These are phyloP conservation scores for Trididemnum clinides DNA, from an alignment of 23 tunicate genomes.

Conservation along the genomic window DNA sequence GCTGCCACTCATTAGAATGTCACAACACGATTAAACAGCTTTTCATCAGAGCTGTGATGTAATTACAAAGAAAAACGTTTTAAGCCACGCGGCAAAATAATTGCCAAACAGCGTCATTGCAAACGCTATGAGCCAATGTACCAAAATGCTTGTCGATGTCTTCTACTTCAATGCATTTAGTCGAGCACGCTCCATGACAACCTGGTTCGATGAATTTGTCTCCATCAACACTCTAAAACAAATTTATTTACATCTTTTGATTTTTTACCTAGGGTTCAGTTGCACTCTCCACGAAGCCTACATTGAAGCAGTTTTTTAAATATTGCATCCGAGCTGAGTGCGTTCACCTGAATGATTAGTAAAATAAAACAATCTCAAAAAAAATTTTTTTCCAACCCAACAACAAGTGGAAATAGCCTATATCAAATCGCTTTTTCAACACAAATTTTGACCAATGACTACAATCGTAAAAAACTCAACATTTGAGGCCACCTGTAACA, in stretches of 20 bases:
- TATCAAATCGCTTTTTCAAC: no score
- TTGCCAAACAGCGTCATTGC: not conserved
- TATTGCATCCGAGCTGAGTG: no score
- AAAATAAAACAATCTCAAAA: no score
- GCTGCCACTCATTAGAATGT: not conserved
- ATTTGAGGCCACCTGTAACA: no score
- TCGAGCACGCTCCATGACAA: not conserved
- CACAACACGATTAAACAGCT: not conserved
- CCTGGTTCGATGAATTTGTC: not conserved
- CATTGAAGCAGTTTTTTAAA: no score
- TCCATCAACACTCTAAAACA: not conserved
- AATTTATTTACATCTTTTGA: not conserved
- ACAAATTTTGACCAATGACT: no score
- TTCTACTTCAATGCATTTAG: not conserved
- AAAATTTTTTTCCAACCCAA: no score
- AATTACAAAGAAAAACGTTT: not conserved
- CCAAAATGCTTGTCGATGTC: slow-evolving; percentile 17
- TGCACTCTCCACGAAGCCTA: no score
- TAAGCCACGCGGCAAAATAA: not conserved
- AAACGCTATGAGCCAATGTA: not conserved
- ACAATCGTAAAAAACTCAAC: no score
- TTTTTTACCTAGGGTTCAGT: not conserved
- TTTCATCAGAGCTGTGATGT: not conserved
- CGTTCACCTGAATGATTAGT: no score
- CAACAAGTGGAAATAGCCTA: no score